phyloP scores from a whole-genome alignment of 2,113 vertebrate genomes.

The Pipa parva region DNA sequence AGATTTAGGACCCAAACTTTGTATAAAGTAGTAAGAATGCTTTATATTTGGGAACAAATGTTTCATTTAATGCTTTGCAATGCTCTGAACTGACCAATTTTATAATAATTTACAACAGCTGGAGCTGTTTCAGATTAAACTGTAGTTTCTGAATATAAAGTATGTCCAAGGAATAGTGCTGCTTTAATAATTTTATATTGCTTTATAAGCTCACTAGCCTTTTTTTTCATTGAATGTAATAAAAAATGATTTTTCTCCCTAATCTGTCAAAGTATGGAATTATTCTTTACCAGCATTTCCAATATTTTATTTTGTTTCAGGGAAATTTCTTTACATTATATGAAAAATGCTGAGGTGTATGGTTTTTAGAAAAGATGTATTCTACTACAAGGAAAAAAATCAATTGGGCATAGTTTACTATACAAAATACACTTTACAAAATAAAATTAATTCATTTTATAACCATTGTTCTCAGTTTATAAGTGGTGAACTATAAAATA shows the following conservation, averaged over 20 bases:
- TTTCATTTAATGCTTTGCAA: background rate
- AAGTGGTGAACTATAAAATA: too few relatives aligned
- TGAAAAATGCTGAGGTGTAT: slow-evolving; percentile 2
- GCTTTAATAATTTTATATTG: slow-evolving; percentile 11
- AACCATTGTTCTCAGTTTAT: too few relatives aligned
- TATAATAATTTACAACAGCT: background rate
- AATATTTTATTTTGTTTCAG: slow-evolving; percentile 10
- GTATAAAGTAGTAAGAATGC: background rate
- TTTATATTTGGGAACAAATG: background rate
- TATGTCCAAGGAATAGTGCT: slow-evolving; percentile 1
- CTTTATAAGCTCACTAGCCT: background rate
- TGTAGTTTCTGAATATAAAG: background rate
- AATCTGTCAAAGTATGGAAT: background rate
- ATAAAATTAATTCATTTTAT: too few relatives aligned
- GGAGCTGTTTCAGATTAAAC: slow-evolving; percentile 7
- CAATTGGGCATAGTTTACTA: background rate
- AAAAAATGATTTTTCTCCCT: slow-evolving; percentile 8
- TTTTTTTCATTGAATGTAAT: background rate
- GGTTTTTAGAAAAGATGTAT: background rate
- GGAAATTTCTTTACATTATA: slow-evolving; percentile 6
- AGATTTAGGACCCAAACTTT: background rate
- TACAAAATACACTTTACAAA: too few relatives aligned
- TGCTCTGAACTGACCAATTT: background rate
- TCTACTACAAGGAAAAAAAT: background rate
- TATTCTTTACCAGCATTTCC: slow-evolving; percentile 1